Evolutionary conservation across 2,888 invertebrate species (phyloP).

Genomic region (Parelbella ahira): DNA sequence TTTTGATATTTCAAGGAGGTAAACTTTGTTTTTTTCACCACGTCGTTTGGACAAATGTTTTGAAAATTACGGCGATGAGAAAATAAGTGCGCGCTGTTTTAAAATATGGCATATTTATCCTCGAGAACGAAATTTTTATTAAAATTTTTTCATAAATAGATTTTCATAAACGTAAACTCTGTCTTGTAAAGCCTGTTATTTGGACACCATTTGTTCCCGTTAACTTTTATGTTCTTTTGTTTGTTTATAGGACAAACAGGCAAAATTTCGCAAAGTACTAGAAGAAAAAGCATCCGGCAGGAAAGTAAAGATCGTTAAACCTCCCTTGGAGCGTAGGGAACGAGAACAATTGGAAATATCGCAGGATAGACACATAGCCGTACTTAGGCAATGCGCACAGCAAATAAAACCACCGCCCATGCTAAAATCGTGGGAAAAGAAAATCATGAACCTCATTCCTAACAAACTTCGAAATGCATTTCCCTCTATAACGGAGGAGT

Average conservation of each 20-base stretch:
- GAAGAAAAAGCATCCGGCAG: constrained; percentile 60
- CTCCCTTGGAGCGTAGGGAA: constrained; percentile 52
- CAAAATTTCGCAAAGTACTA: constrained; percentile 58
- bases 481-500: constrained; percentile 70
- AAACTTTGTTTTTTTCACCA: background rate
- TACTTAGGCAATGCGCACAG: constrained; percentile 79
- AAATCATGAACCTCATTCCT: constrained; percentile 81
- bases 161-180: too few relatives aligned
- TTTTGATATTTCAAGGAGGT: background rate
- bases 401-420: constrained; percentile 82
- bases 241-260: constrained; percentile 63
- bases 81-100: too few relatives aligned
- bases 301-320: constrained; percentile 58
- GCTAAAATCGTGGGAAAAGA: constrained; percentile 81
- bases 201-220: too few relatives aligned
- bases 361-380: constrained; percentile 74
- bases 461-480: constrained; percentile 77
- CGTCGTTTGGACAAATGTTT: too few relatives aligned
- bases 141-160: too few relatives aligned
- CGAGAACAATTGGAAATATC: constrained; percentile 68
- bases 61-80: too few relatives aligned
- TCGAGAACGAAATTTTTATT: too few relatives aligned
- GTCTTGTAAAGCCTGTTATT: too few relatives aligned
- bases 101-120: too few relatives aligned
- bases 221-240: constrained; percentile 11